These are phyloP conservation scores for Philereme transversata DNA, from an alignment of 2,888 invertebrate genomes.

Conservation along the genomic window DNA sequence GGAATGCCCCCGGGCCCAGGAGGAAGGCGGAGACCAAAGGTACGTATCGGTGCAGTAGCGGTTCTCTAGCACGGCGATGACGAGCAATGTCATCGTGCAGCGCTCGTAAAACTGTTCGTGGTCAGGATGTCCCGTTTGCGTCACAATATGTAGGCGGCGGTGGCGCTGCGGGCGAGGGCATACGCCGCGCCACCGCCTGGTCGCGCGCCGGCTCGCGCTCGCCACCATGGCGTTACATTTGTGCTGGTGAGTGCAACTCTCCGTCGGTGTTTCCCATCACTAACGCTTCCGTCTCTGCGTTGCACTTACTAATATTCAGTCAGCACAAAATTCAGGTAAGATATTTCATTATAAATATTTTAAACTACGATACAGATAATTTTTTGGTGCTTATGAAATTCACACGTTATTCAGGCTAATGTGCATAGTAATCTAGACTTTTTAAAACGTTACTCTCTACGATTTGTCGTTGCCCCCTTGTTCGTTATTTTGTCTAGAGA, in stretches of 20 bases:
- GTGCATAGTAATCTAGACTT: no score
- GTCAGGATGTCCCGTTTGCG: slow-evolving; percentile 61
- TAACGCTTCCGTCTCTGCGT: slow-evolving; percentile 48
- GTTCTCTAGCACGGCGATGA: slow-evolving; percentile 40
- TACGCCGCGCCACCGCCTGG: slow-evolving; percentile 46
- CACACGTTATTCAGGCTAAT: no score
- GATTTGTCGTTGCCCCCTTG: background rate
- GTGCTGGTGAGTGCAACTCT: slow-evolving; percentile 76
- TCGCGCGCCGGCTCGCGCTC: slow-evolving; percentile 41
- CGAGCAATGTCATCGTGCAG: slow-evolving; percentile 45
- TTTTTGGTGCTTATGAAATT: no score
- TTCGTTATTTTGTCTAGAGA: background rate
- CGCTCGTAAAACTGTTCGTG: slow-evolving; percentile 56
- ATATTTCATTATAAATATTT: background rate
- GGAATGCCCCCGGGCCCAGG: slow-evolving; percentile 93
- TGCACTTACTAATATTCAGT: slow-evolving; percentile 50
- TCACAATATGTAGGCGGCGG: slow-evolving; percentile 48
- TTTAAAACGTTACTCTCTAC: no score
- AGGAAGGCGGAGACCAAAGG: slow-evolving; percentile 89
- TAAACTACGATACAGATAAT: no score
- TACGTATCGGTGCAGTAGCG: slow-evolving; percentile 63
- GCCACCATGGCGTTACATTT: slow-evolving; percentile 57
- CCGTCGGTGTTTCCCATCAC: slow-evolving; percentile 42
- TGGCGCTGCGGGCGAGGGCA: slow-evolving; percentile 42
- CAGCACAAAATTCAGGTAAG: slow-evolving; percentile 12